Evolutionary conservation across 2,797 vertebrate species (phyloP).

Genomic region (Borostomias antarcticus): DNA sequence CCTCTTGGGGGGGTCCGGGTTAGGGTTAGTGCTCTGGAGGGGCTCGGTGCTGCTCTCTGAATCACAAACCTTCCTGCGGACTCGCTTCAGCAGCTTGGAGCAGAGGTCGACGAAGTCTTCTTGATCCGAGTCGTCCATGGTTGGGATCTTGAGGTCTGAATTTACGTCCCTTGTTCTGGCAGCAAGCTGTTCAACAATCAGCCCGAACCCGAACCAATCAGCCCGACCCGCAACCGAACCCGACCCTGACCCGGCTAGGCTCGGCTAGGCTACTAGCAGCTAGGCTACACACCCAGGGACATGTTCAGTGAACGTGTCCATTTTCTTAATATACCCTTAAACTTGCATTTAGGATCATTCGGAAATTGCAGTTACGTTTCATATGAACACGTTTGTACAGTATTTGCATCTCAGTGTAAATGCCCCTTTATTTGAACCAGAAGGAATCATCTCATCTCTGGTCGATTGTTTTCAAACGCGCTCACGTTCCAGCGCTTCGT

Average conservation of each 20-base stretch:
- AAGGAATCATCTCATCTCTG: background rate
- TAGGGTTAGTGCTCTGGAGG: background rate
- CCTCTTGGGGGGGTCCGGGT: conserved; percentile 40
- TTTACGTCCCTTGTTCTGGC: background rate
- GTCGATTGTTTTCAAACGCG: background rate
- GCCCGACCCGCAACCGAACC: no score
- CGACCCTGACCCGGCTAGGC: no score
- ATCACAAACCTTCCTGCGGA: conserved; percentile 72
- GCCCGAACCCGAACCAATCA: no score
- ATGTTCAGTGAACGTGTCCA: no score
- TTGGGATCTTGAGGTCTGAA: background rate
- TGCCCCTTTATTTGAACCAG: background rate
- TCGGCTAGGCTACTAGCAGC: background rate
- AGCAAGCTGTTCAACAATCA: background rate
- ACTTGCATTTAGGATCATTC: background rate
- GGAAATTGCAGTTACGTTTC: background rate
- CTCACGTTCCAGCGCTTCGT: background rate
- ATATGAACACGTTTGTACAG: background rate
- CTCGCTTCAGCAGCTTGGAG: conserved; percentile 81
- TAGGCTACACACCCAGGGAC: background rate
- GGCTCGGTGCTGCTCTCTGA: conserved; percentile 31
- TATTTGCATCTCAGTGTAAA: background rate
- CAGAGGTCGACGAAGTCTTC: conserved; percentile 90
- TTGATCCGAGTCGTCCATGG: conserved; percentile 90
- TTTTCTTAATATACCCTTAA: background rate